These are phyloP conservation scores for Lycophotia porphyrea DNA, from an alignment of 2,888 invertebrate genomes.

Conservation along the genomic window DNA sequence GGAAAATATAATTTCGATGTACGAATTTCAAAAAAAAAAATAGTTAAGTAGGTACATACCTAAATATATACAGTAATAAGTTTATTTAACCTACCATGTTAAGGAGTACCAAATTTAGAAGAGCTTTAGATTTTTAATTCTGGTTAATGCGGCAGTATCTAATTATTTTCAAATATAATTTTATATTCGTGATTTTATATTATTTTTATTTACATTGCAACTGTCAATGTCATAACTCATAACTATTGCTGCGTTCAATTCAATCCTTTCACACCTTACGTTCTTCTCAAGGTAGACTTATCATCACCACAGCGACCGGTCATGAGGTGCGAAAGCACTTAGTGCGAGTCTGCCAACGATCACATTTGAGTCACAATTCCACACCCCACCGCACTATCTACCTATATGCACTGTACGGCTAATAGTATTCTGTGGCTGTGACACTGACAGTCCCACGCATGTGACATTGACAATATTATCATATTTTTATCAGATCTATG, in stretches of 20 bases:
- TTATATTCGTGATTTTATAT: background rate
- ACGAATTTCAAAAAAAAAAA: background rate
- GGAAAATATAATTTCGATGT: constrained; percentile 1
- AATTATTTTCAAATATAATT: background rate
- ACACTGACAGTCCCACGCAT: background rate
- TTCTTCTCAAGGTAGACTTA: background rate
- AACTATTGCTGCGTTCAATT: background rate
- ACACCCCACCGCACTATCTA: background rate
- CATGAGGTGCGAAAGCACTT: background rate
- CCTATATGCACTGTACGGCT: too few relatives aligned
- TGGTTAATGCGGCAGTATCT: background rate
- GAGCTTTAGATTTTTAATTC: background rate
- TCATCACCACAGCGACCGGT: background rate
- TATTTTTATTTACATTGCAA: constrained; percentile 14
- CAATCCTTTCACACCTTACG: background rate
- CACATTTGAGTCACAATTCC: background rate
- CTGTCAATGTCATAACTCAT: background rate
- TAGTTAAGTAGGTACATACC: background rate
- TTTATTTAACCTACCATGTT: constrained; percentile 20
- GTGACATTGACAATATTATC: constrained; percentile 16
- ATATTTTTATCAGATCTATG: background rate
- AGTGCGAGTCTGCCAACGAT: background rate
- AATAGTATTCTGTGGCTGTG: background rate
- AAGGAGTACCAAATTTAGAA: background rate
- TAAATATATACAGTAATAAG: background rate